Evolutionary conservation across 2,888 invertebrate species (phyloP).

Genomic region (Drosophila formosana): DNA sequence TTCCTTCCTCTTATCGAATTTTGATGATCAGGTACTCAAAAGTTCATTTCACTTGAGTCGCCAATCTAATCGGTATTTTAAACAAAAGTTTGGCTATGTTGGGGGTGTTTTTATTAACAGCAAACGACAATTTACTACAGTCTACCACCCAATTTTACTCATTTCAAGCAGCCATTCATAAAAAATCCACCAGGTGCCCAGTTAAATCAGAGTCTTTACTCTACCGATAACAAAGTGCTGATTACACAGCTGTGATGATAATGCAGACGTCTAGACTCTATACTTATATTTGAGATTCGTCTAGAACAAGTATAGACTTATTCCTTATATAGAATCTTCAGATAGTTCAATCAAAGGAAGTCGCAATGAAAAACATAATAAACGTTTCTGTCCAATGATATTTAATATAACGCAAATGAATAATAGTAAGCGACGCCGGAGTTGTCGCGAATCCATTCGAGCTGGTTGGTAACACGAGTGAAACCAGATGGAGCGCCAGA

Average conservation of each 20-base stretch:
- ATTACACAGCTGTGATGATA: background rate
- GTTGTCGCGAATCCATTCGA: conserved; percentile 67
- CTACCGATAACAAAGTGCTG: background rate
- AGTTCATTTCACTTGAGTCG: conserved; percentile 8
- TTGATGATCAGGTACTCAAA: background rate
- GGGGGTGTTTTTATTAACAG: conserved; percentile 11
- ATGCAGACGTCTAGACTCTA: too few species aligned
- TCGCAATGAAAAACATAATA: background rate
- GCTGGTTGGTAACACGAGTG: conserved; percentile 56
- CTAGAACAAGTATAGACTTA: background rate
- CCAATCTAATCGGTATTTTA: conserved; percentile 11
- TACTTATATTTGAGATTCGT: background rate
- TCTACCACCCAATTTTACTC: background rate
- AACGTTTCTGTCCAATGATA: background rate
- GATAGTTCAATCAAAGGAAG: background rate
- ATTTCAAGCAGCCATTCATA: conserved; percentile 11
- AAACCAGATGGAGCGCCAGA: conserved; percentile 56
- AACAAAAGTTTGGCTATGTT: background rate
- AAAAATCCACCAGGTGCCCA: conserved; percentile 1
- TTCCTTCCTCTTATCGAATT: background rate
- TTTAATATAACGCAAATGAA: background rate
- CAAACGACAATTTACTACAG: conserved; percentile 6
- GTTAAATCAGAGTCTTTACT: conserved; percentile 4
- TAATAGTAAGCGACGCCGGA: conserved; percentile 62
- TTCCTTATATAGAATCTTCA: background rate